Conservation (phyloP, 1,140 invertebrate species). For the Drosophila hydei region DNA sequence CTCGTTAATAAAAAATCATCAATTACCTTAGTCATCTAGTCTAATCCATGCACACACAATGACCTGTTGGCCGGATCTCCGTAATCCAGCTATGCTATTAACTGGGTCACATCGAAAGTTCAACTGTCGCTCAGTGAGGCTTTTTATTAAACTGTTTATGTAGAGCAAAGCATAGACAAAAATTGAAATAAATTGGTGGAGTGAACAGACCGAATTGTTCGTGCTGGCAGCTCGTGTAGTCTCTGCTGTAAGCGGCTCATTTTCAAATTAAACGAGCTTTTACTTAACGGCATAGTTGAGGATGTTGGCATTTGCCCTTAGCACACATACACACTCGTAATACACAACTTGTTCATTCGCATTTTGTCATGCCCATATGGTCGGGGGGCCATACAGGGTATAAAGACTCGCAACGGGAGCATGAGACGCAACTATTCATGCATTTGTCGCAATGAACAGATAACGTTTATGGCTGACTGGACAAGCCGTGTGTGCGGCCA, state of each 20-base stretch:
- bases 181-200: not conserved
- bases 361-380: slow-evolving; percentile 3
- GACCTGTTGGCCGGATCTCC: no score
- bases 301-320: not conserved
- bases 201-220: not conserved
- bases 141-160: not conserved
- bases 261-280: not conserved
- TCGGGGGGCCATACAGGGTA: slow-evolving; percentile 20
- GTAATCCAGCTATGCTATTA: no score
- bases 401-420: not conserved
- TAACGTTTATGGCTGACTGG: slow-evolving; percentile 77
- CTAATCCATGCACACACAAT: no score
- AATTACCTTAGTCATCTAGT: no score
- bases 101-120: no score
- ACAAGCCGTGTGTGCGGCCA: slow-evolving; percentile 29
- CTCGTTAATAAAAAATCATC: no score
- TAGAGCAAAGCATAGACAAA: not conserved
- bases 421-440: slow-evolving; percentile 56
- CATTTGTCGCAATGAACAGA: slow-evolving; percentile 69
- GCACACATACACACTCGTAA: not conserved
- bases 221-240: not conserved
- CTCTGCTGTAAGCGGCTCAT: not conserved
- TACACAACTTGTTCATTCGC: not conserved
- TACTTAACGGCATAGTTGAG: not conserved
- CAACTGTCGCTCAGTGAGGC: no score